Evolutionary conservation across 2,113 vertebrate genomes (phyloP), one percentile per base, ranked within the genome.

Genomic region (Nettapus auritus): DNA sequence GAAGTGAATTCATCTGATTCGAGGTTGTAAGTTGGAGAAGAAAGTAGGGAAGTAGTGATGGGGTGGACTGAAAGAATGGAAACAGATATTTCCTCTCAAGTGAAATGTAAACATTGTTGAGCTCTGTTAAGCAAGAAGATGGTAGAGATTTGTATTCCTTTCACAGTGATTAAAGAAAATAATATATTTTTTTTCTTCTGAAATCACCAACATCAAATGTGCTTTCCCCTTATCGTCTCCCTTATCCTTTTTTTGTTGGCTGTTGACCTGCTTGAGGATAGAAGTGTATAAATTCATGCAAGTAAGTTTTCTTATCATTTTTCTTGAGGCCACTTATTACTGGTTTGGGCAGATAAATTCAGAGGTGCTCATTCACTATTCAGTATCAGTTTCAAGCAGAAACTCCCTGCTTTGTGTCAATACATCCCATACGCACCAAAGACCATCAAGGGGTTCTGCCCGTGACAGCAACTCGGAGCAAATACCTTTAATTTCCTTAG

Each of bases 41-140:
- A 57, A 92, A 64, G 83, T 60, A 75, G 71, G 64, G 86, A 40
- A 89, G 89, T 66, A 92, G 78, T 78, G 89, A 96, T 91, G 75
- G 95, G 94, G 70, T 66, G 68, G 86, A 76, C 60, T 83, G 85
- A 70, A 93, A 68, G 93, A 90, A 82, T 20, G 19, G 88, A 75
- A 93, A 67, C 0, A 2, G 86, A 36, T 94, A 90, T 86, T 89
- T 93, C 77, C 74, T 94, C 86, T 92, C 55, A 48, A 93, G 70
- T 93, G 82, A 92, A 89, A 85, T 82, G 96, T 92, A 95, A 94
- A 95, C 90, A 48, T 92, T 70, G 86, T 93, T 93, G 96, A 90
- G 86, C 95, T 82, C 90, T 85, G 80, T 86, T 92, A 80, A 90
- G 81, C 78, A 82, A 74, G 80, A 55, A 18, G 77, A 77, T 77